These are phyloP conservation scores for Otus sunia DNA, from an alignment of 2,113 vertebrate genomes.

Conservation along the genomic window DNA sequence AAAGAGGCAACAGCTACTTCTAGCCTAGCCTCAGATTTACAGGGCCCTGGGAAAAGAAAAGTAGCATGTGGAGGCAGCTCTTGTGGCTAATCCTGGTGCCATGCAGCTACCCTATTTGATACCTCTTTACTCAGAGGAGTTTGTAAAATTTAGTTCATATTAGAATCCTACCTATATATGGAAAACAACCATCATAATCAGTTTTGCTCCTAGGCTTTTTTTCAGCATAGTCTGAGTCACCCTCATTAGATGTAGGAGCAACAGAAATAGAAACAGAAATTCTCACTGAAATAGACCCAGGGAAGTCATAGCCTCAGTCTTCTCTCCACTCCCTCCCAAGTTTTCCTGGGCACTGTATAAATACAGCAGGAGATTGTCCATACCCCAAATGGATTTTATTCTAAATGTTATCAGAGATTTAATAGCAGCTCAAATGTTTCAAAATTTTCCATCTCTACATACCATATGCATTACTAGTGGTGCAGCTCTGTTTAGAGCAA, in stretches of 20 bases:
- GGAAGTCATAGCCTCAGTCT: neutral
- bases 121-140: neutral
- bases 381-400: neutral
- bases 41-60: neutral
- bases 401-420: neutral
- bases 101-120: neutral
- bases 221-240: neutral
- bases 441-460: neutral
- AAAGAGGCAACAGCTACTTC: neutral
- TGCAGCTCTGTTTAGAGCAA: neutral
- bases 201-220: neutral
- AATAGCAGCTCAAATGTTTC: neutral
- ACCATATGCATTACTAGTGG: neutral
- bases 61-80: neutral
- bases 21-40: neutral
- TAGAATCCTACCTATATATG: neutral
- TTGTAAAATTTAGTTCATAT: neutral
- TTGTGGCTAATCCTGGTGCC: neutral
- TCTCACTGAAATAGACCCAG: neutral
- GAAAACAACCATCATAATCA: neutral
- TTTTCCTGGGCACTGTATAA: neutral
- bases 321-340: neutral
- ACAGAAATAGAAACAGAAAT: constrained; percentile 36
- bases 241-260: neutral
- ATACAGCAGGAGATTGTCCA: neutral